Evolutionary conservation across 2,797 vertebrate genomes (phyloP).

Genomic region (Xiphorhynchus erythropygius): DNA sequence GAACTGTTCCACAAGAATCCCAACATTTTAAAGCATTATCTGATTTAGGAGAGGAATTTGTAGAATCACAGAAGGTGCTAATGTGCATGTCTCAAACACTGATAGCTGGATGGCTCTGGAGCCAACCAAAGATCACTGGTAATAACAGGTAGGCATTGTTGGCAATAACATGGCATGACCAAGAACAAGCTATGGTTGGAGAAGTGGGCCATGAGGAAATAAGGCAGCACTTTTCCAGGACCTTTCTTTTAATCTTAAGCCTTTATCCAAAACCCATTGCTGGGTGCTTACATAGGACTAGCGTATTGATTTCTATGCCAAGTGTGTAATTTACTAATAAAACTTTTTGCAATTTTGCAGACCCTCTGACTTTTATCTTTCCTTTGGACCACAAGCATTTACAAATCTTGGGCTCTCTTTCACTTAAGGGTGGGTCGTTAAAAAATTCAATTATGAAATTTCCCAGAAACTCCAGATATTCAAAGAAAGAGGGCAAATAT

Average conservation of each 20-base stretch:
- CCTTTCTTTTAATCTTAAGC: background rate
- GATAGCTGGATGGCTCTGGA: background rate
- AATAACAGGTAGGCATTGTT: background rate
- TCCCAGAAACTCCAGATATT: background rate
- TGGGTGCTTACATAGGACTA: background rate
- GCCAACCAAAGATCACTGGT: background rate
- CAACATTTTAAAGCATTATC: background rate
- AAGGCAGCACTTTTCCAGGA: background rate
- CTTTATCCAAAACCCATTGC: background rate
- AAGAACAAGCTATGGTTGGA: background rate
- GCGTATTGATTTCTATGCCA: background rate
- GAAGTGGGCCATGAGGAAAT: background rate
- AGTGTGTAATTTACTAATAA: background rate
- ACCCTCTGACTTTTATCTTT: background rate
- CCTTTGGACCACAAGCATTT: rapidly evolving
- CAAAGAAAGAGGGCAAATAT: background rate
- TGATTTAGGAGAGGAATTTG: background rate
- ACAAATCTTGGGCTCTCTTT: background rate
- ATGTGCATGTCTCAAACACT: background rate
- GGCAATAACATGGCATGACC: background rate
- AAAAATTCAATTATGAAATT: background rate
- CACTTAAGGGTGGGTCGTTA: background rate
- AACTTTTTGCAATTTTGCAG: rapidly evolving
- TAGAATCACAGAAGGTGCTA: background rate
- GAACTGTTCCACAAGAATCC: background rate